Percentiles rank a stretch among this genome's conserved stretches.
phyloP scores from a whole-genome alignment of 1,140 invertebrate genomes.

The Pseudomyrmex dendroicus region DNA sequence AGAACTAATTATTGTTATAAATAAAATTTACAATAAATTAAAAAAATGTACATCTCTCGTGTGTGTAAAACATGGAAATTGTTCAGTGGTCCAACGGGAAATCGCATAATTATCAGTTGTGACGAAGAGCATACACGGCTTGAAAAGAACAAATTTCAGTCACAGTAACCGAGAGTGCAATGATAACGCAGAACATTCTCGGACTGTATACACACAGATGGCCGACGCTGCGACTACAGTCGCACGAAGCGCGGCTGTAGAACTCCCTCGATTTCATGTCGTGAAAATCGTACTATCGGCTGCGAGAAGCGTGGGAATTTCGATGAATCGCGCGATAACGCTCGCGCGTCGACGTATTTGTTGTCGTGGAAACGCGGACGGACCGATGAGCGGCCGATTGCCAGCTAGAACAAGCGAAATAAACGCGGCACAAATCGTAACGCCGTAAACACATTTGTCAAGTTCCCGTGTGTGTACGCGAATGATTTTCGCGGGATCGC shows the following conservation, averaged over 20 bases:
- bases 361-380: no score
- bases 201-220: slow-evolving; percentile 70
- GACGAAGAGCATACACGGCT: background rate
- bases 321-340: background rate
- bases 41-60: no score
- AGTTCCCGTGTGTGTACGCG: slow-evolving; percentile 47
- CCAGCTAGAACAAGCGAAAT: background rate
- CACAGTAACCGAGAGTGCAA: background rate
- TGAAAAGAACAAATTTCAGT: slow-evolving; percentile 12
- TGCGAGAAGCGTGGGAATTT: background rate
- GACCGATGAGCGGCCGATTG: background rate
- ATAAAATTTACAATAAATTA: no score
- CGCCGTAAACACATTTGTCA: slow-evolving; percentile 76
- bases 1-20: background rate
- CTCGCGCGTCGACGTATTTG: background rate
- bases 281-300: slow-evolving; percentile 69
- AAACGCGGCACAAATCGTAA: slow-evolving; percentile 52
- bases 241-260: slow-evolving; percentile 49
- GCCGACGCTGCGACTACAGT: slow-evolving; percentile 81
- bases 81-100: no score
- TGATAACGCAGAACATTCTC: slow-evolving; percentile 71
- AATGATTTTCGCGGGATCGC: slow-evolving; percentile 66
- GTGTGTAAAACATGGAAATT: no score
- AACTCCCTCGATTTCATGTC: slow-evolving; percentile 78
- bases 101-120: background rate